Base-by-base conservation (phyloP, 1,140 invertebrate species). In the Drosophila elegans region DNA sequence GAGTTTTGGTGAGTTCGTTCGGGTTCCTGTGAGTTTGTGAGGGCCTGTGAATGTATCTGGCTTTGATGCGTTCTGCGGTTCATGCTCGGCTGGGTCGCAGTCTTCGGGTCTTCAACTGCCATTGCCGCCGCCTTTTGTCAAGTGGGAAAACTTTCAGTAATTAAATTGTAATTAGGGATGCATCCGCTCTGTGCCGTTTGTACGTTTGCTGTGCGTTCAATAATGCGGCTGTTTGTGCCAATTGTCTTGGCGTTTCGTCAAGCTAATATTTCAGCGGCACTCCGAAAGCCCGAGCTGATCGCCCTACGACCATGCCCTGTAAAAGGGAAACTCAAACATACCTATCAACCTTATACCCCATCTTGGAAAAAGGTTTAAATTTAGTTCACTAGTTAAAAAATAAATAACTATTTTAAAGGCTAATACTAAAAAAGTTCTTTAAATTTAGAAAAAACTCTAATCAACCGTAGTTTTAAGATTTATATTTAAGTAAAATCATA, bases 141-240 rank as follows among this genome's bases (percentile, higher is more conserved):
- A 86, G 83, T 86, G 84, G 84, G 84, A 89, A 89, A 88, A 85
- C 69, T 83, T 88, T 90, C 72, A 81, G 86, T 90, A 90, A 91
- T 90, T 90, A 90, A 88, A 90, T 90, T 90, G 86, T 91, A 90
- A 90, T 90, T 90, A 90, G 83, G 86, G 88, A 90, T 90, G 86
- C 86, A 90, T 86, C 83, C 67, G 64, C 49, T 78, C 36, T 59
- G 59, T 67, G 49, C 68, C 63, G 44, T 69, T 64, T 54, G 67
- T 74, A 59, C 44, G 78, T 81, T 81, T 78, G 80, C 54, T 41
- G 29, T 71, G 61, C 45, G 77, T 84, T 85, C 81, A 85, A 84
- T 84, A 85, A 85, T 73, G 68, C 66, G 74, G 52, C 69, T 88
- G 83, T 88, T 83, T 88, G 59, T 73, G 79, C 83, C 83, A 88